Evolutionary conservation across 1,140 invertebrate species (phyloP).

Genomic region (Lerema accius): DNA sequence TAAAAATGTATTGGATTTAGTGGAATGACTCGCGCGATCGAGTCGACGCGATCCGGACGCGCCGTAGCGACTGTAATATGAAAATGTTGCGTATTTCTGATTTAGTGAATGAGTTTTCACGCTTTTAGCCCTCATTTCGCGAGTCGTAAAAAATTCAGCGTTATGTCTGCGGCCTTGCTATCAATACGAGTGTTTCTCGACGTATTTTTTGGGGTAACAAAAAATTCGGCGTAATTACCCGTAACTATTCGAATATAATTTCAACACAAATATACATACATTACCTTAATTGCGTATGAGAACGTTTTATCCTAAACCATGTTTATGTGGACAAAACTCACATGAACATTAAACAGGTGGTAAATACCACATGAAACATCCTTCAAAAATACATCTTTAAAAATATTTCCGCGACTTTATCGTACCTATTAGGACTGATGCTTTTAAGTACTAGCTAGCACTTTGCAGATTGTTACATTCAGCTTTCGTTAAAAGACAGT

Average conservation of each 20-base stretch:
- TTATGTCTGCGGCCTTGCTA: slow-evolving; percentile 5
- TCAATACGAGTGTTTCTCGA: slow-evolving; percentile 2
- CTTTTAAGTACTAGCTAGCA: no score
- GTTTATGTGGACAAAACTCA: no score
- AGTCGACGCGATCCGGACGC: slow-evolving; percentile 47
- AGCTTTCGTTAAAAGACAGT: slow-evolving; percentile 22
- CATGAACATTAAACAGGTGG: no score
- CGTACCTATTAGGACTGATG: no score
- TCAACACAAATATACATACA: no score
- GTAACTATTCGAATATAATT: no score
- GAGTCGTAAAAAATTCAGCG: slow-evolving; percentile 33
- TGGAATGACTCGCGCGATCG: slow-evolving; percentile 70
- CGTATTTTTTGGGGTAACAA: background rate
- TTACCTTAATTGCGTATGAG: no score
- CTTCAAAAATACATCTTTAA: no score
- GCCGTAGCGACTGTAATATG: slow-evolving; percentile 60
- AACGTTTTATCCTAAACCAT: no score
- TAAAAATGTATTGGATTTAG: slow-evolving; percentile 83
- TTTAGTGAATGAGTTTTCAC: slow-evolving; percentile 48
- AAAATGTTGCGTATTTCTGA: slow-evolving; percentile 62
- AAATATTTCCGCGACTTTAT: slow-evolving; percentile 1
- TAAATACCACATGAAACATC: no score
- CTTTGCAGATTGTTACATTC: no score
- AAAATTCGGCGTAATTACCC: no score
- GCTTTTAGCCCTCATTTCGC: slow-evolving; percentile 36